Percentiles rank a stretch among this genome's conserved stretches.
Conservation (phyloP, 1,140 invertebrate genomes). For the Acromyrmex charruanus region DNA sequence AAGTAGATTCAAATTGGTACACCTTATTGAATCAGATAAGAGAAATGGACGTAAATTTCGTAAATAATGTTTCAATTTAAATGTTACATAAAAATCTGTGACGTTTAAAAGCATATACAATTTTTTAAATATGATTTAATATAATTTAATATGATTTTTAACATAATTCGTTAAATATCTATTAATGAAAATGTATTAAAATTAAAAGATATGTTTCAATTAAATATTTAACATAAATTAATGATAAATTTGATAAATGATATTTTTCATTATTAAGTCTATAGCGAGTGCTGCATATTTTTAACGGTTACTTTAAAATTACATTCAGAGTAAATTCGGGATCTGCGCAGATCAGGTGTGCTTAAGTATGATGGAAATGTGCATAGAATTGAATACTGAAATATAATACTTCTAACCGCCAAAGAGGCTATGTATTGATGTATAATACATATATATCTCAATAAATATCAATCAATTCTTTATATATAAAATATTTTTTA, state of each 20-base stretch:
- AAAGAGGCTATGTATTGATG: no score
- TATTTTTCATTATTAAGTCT: background rate
- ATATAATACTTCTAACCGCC: no score
- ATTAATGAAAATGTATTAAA: background rate
- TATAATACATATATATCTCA: no score
- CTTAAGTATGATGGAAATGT: no score
- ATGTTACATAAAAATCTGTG: background rate
- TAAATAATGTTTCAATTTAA: background rate
- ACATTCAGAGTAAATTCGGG: no score
- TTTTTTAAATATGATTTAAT: background rate
- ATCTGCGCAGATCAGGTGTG: no score
- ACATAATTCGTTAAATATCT: background rate
- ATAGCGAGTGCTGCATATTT: no score
- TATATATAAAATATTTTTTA: no score
- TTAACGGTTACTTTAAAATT: no score
- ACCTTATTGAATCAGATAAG: background rate
- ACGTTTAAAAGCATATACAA: background rate
- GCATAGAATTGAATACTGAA: no score
- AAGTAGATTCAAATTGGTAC: conserved; percentile 22
- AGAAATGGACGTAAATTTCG: background rate
- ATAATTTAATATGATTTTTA: background rate
- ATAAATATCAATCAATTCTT: no score
- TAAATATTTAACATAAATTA: background rate
- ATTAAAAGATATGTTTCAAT: background rate
- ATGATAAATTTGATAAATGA: background rate